Percentiles rank a stretch among this genome's conserved stretches.
These are phyloP conservation scores for Branchinecta lynchi DNA, from an alignment of 1,140 invertebrate genomes.

Conservation along the genomic window DNA sequence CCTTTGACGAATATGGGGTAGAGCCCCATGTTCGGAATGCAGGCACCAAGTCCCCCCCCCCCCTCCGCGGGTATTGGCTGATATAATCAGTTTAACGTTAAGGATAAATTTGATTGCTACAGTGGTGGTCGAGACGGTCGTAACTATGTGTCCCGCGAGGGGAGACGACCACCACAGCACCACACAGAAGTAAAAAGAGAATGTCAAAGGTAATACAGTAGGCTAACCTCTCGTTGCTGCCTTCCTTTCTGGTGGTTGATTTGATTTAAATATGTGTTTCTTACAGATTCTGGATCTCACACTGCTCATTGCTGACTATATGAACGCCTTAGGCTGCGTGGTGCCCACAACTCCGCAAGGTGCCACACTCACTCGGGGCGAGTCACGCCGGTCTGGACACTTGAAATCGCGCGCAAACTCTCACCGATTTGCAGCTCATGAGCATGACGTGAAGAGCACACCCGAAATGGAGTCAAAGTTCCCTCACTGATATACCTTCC, in stretches of 20 bases:
- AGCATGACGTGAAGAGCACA: neutral
- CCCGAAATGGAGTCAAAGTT: neutral
- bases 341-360: conserved; percentile 59
- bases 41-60: no score
- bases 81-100: no score
- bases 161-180: no score
- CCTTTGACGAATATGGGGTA: no score
- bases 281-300: conserved; percentile 74
- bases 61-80: no score
- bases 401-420: neutral
- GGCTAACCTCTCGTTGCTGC: no score
- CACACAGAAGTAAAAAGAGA: no score
- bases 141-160: no score
- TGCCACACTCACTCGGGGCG: conserved; percentile 59
- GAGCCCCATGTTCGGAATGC: no score
- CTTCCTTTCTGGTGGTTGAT: neutral
- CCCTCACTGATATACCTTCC: neutral
- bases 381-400: conserved; percentile 44
- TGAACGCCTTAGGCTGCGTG: conserved; percentile 65
- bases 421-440: neutral
- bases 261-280: conserved; percentile 22
- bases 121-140: no score
- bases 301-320: conserved; percentile 83
- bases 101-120: no score
- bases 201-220: no score